Conservation (phyloP, 2,797 vertebrate species). For the Myiotriccus ornatus region DNA sequence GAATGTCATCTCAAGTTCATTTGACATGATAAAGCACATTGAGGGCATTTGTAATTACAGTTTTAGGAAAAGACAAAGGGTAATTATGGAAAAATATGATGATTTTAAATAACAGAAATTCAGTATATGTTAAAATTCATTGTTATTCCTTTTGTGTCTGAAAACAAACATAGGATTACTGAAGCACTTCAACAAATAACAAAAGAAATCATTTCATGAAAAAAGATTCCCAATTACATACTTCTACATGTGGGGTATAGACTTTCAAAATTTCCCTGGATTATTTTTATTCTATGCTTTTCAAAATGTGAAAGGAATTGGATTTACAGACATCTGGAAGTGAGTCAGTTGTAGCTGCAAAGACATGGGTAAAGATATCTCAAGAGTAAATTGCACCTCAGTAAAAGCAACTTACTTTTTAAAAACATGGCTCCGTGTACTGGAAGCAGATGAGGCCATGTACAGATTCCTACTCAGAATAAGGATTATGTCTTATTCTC, state of each 20-base stretch:
- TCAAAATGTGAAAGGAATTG: background rate
- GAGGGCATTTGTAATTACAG: background rate
- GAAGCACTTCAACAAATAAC: background rate
- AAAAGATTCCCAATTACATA: background rate
- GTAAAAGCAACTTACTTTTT: background rate
- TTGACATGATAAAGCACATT: background rate
- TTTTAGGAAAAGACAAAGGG: background rate
- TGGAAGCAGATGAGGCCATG: background rate
- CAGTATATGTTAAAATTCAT: background rate
- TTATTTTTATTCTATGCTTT: background rate
- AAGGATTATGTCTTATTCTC: background rate
- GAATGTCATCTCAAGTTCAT: background rate
- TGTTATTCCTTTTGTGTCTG: background rate
- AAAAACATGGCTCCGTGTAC: background rate
- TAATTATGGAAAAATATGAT: background rate
- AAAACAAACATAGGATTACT: background rate
- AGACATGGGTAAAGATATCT: background rate
- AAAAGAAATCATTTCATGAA: background rate
- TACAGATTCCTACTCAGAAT: background rate
- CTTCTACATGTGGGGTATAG: background rate
- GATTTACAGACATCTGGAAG: background rate
- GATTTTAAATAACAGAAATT: background rate
- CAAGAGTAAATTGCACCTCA: background rate
- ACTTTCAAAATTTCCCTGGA: background rate
- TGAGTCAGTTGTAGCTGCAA: background rate